Percentiles rank a stretch among this genome's conserved stretches.
These are phyloP conservation scores for Catocala sponsa DNA, from an alignment of 2,888 invertebrate genomes.

Conservation along the genomic window DNA sequence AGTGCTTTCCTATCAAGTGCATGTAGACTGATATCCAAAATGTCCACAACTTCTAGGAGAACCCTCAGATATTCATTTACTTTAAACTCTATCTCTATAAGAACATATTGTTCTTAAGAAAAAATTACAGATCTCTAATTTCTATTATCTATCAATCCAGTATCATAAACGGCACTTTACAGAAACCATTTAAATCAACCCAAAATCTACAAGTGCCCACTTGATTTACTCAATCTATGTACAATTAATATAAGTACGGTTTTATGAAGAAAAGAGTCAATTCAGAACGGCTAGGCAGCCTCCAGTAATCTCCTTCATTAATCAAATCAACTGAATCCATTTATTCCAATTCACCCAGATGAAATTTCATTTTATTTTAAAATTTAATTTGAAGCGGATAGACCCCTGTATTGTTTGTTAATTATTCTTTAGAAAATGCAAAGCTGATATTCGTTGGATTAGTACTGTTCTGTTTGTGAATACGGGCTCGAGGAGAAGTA, in stretches of 20 bases:
- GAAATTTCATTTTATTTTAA: conserved; percentile 38
- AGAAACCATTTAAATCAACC: background rate
- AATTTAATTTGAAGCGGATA: conserved; percentile 37
- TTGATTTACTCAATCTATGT: conserved; percentile 20
- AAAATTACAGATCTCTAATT: no score
- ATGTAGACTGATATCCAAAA: no score
- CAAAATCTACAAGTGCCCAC: conserved; percentile 5
- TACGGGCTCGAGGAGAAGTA: no score
- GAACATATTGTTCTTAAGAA: no score
- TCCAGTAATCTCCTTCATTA: conserved; percentile 39
- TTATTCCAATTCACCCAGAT: conserved; percentile 34
- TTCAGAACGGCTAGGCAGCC: conserved; percentile 21
- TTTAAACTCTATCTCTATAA: no score
- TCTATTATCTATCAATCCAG: no score
- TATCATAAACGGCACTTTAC: background rate
- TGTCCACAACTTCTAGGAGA: no score
- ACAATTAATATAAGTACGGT: conserved; percentile 18
- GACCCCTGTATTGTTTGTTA: conserved; percentile 22
- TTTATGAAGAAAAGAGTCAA: conserved; percentile 24
- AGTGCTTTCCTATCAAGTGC: no score
- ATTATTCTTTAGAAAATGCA: conserved; percentile 22
- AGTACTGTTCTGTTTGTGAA: conserved; percentile 6
- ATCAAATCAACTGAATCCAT: conserved; percentile 44
- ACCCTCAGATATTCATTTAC: no score
- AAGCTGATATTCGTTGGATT: conserved; percentile 15